Evolutionary conservation across 2,888 invertebrate genomes (phyloP), one percentile per base, ranked within the genome.

Genomic region (Hermodice carunculata): DNA sequence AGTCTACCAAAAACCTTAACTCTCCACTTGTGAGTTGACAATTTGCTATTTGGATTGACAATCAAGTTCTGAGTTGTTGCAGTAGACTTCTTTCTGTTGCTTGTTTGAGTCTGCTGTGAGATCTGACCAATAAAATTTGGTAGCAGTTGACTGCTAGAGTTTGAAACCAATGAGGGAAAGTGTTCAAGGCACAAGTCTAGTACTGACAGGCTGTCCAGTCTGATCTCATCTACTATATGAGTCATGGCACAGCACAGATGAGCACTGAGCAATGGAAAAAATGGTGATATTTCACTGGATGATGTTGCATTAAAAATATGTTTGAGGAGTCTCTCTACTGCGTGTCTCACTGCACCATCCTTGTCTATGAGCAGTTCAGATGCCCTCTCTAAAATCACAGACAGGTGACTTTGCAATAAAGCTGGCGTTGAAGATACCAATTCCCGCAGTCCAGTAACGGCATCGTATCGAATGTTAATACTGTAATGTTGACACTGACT

Each of bases 171-270:
- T 5, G 85, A 81, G 1, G 93, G 92, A 59, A 91, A 89, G 75
- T 91, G 89, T 43, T 89, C 87, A 17, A 94, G 85, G n/a, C 95
- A 87, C 44, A 92, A 88, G 80, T 95, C 95, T 22, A 96, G 86
- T 71, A 95, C 90, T 0, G 91, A 81, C 0, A 96, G 87, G 0
- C 95, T 93, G 84, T 95, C 95, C 81, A 94, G 92, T 81, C 94
- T 93, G 68, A 96, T 91, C 54, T 89, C 88, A 14, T 89, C 89
- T 81, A 93, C 90, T 65, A 96, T 93, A 78, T 96, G 94, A 0
- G 95, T 95, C 94, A 96, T 94, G 0, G 94, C 93, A 87, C 95
- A 95, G 58, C 92, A 90, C 51, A 96, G 85, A 84, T 94, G 93
- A 1, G 93, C 92, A 24, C 92, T 90, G 66, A 96, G 86, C 5